phyloP scores from a whole-genome alignment of 2,888 invertebrate genomes.

The Lasiommata megera region DNA sequence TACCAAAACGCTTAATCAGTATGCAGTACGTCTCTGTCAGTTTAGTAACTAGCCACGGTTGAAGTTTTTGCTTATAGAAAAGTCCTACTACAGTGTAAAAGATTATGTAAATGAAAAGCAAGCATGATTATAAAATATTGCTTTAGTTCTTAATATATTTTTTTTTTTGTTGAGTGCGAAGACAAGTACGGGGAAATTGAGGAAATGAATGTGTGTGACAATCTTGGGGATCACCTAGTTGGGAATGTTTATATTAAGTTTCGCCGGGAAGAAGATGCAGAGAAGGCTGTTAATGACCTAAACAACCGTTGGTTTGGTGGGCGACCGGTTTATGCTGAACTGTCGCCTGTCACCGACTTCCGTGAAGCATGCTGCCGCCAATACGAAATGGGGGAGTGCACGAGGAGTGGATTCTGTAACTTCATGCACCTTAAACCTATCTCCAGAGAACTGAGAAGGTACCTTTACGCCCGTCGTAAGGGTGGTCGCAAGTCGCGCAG shows the following conservation, averaged over 20 bases:
- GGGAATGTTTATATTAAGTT: conserved; percentile 99
- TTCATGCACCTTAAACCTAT: conserved; percentile 99
- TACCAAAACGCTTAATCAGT: too few relatives aligned
- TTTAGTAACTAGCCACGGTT: too few relatives aligned
- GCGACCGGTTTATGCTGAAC: conserved; percentile 97
- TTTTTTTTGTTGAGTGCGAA: conserved; percentile 99
- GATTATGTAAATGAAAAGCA: too few relatives aligned
- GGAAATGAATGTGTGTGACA: conserved; percentile 99
- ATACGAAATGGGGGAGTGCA: conserved; percentile 99
- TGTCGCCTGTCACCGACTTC: conserved; percentile 99
- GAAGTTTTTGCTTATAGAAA: too few relatives aligned
- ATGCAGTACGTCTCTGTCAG: too few relatives aligned
- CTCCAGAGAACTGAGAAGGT: conserved; percentile 94
- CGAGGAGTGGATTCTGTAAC: conserved; percentile 99
- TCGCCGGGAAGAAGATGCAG: conserved; percentile 98
- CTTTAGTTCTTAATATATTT: too few relatives aligned
- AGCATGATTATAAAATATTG: too few relatives aligned
- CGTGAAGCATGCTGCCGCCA: conserved; percentile 99
- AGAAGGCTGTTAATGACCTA: conserved; percentile 97
- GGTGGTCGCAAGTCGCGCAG: conserved; percentile 66
- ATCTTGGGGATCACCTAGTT: conserved; percentile 98
- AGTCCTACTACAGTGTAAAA: too few relatives aligned
- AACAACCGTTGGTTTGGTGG: conserved; percentile 99
- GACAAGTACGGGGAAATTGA: conserved; percentile 99
- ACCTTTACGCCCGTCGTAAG: conserved; percentile 87